phyloP scores from a whole-genome alignment of 1,140 invertebrate species.

The Apis florea region DNA sequence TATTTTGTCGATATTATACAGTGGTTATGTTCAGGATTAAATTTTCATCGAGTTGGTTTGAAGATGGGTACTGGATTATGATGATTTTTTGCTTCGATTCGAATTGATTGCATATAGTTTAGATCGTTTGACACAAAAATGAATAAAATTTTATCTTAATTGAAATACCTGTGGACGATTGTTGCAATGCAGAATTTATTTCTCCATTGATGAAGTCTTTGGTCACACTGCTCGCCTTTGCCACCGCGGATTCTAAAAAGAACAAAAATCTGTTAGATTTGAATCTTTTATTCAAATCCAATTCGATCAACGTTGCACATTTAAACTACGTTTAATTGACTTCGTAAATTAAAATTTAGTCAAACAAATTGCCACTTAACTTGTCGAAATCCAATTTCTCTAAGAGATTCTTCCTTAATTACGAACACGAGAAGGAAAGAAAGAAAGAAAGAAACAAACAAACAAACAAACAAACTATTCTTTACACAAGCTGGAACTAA shows the following conservation, averaged over 20 bases:
- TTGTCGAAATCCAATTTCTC: background rate
- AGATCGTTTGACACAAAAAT: background rate
- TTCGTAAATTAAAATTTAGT: background rate
- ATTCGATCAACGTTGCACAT: background rate
- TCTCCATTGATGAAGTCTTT: constrained; percentile 41
- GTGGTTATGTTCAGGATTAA: too few species aligned
- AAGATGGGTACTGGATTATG: too few species aligned
- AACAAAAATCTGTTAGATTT: background rate
- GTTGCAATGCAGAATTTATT: background rate
- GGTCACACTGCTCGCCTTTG: too few species aligned
- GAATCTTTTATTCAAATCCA: background rate
- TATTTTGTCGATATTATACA: too few species aligned
- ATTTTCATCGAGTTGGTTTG: too few species aligned
- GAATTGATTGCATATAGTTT: too few species aligned
- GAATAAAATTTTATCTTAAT: background rate
- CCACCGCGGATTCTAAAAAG: background rate
- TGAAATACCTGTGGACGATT: constrained; percentile 32
- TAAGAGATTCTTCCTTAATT: constrained; percentile 3
- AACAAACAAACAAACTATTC: background rate
- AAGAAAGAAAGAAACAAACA: too few species aligned
- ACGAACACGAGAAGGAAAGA: background rate
- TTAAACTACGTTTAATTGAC: background rate
- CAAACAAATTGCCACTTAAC: background rate
- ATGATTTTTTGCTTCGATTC: too few species aligned
- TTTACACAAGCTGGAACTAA: background rate